Base-by-base conservation (phyloP, 2,113 vertebrate genomes). In the Hystrix brachyura region DNA sequence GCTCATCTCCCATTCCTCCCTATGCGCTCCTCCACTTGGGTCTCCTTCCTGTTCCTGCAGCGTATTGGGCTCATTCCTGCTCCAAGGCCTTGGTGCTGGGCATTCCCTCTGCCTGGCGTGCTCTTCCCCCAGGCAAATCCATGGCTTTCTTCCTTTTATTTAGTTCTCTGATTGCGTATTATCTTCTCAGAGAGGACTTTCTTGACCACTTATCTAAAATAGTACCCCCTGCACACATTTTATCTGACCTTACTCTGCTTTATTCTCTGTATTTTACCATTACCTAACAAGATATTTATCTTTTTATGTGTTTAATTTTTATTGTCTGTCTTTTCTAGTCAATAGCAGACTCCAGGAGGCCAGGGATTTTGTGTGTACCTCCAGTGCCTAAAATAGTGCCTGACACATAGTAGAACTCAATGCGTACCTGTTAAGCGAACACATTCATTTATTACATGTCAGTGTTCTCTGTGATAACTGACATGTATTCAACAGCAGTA, bases 231-330 rank as follows among this genome's bases (percentile, higher is more conserved):
- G 15, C 60, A 15, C 27, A 59, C 32, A 29, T 65, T 69, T 12
- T 27, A 9, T 32, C 32, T 46, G 48, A 59, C 9, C 17, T 43
- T 59, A 10, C 8, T 8, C 55, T 29, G 25, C 60, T 81, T 85
- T 85, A 60, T 60, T 94, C 43, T 72, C 57, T 32, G 29, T 65
- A 43, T 67, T 93, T 97, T 83, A 76, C 15, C 57, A 76, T 64
- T 80, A 19, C 51, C 6, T 64, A 82, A 72, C 17, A 57, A 38
- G 32, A 46, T 57, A 32, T 60, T 43, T 53, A 21, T n/a, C 62
- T 21, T 64, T 91, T 62, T 11, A 53, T 19, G 25, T 48, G 85
- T 69, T 95, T 95, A 62, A 3, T 57, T 95, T 86, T 82, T 38
- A 46, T 62, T 74, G 48, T 57, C 51, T 76, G 11, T 81, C 25